Base-by-base conservation (phyloP, 2,888 invertebrate species). In the Spodoptera exigua region DNA sequence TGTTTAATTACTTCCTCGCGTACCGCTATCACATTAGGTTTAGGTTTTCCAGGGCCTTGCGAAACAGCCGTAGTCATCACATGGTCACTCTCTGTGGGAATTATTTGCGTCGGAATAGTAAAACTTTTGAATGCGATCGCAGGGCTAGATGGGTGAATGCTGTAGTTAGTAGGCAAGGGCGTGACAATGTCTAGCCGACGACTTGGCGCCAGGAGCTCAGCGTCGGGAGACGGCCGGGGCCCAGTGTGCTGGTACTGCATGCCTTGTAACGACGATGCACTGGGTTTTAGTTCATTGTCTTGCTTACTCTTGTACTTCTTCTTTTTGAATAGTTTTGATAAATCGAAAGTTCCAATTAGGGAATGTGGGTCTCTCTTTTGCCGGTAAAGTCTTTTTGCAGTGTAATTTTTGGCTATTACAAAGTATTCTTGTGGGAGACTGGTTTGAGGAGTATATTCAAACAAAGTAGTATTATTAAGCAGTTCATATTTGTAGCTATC, bases 281-380 rank as follows among this genome's bases (percentile, higher is more conserved):
- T 86, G 11, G 89, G 85, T 7, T 59, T 68, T 2, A 54, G 61
- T 3, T 56, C 58, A 0, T 52, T 57, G 3, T 73, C 70, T 0
- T 54, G 53, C 56, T 77, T 82, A 37, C 51, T 72, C 18, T 79
- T 79, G 3, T 63, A 48, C 21, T 82, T 84, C 35, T 78, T 88
- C 70, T 83, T 88, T 53, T 84, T 87, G 41, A 88, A 88, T 70
- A 90, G 81, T 51, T 85, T 88, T 0, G 90, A 87, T 52, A 92
- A 83, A 52, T 92, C 92, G 61, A 89, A 91, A 1, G 92, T 84
- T 0, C 88, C 87, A 32, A 92, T 90, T 17, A 92, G 84, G 0
- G 90, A 81, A 54, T 86, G 86, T 0, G 87, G 72, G n/a, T 84
- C 84, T 11, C 88, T 78, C 41, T 77, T 83, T 53, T 62, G 52